A percentile compares a stretch with the other conserved stretches of the same genome.
Evolutionary conservation across 2,888 invertebrate species (phyloP).

Genomic region (Tyria jacobaeae): DNA sequence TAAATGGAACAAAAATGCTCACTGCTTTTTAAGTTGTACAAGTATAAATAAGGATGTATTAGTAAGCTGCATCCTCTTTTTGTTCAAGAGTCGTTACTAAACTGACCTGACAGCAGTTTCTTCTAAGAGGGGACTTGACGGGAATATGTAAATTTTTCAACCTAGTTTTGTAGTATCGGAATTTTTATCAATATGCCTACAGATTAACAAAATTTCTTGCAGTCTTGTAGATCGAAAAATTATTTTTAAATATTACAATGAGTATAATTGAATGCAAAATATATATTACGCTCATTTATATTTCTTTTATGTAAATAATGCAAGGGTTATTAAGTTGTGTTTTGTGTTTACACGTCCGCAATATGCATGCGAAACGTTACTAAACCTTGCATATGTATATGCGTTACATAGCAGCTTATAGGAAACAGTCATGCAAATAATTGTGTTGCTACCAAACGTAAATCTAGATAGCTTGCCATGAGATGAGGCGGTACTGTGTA

Average conservation of each 20-base stretch:
- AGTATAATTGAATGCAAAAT: not conserved
- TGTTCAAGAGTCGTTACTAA: slow-evolving; percentile 12
- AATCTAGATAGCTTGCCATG: too few relatives aligned
- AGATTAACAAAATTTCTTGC: not conserved
- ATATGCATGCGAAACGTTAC: not conserved
- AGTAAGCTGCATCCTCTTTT: not conserved
- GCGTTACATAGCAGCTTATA: too few relatives aligned
- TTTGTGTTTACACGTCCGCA: too few relatives aligned
- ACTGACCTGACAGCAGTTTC: slow-evolving; percentile 8
- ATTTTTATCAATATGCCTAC: not conserved
- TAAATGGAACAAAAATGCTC: not conserved
- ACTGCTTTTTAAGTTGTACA: not conserved
- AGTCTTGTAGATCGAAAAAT: not conserved
- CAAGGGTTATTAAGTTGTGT: not conserved
- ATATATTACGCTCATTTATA: too few relatives aligned
- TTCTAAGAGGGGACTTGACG: slow-evolving; percentile 7
- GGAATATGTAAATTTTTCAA: slow-evolving; percentile 12
- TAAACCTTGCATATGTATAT: too few relatives aligned
- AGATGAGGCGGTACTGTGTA: too few relatives aligned
- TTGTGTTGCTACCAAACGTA: too few relatives aligned
- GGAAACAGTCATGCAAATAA: too few relatives aligned
- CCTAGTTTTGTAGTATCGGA: slow-evolving; percentile 7
- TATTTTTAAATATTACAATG: not conserved
- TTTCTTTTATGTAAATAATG: slow-evolving; percentile 1
- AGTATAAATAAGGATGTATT: not conserved